Base-by-base conservation (phyloP, 2,797 vertebrate genomes). In the Lycodopsis pacificus region DNA sequence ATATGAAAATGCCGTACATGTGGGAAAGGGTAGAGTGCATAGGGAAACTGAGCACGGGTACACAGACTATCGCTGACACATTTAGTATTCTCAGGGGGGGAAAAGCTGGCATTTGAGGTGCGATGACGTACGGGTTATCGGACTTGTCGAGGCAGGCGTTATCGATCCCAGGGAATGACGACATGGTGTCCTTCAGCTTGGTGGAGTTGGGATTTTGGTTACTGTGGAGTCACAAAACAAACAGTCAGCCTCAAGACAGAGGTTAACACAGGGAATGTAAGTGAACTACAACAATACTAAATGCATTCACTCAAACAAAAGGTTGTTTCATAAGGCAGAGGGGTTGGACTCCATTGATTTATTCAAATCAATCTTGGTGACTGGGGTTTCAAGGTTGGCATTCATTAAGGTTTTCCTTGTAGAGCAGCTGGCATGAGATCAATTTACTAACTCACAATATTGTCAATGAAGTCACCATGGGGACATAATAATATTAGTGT, bases 131-230 rank as follows among this genome's bases (percentile, higher is more conserved):
- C 95, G 38, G 62, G 75, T 94, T 89, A 82, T 91, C 91, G 46
- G 90, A 81, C 7, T 95, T 81, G 49, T 85, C 86, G 78, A 97
- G 86, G 90, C 97, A 99, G 1, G 79, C 65, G 42, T 95, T 96
- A 92, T 99, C 97, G 0, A 97, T 96, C 82, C 97, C 97, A 30
- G 97, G 97, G 92, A 95, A 97, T 69, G 95, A 95, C 93, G 96
- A 93, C 96, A 99, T 95, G 0, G 94, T 86, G 67, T 96, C 89
- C 20, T 94, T 94, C 82, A 99, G 88, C 38, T 53, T 65, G 70
- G 84, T 83, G 25, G 96, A 95, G 79, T 79, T 93, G 64, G 93
- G 86, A 87, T 99, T 96, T 80, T 93, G 94, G 91, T 97, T 96
- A 78, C 98, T 99, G 89, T 70, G 79, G 77, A 69, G 63, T 2